Evolutionary conservation across 1,140 invertebrate genomes (phyloP).

Genomic region (Drosophila nannoptera): DNA sequence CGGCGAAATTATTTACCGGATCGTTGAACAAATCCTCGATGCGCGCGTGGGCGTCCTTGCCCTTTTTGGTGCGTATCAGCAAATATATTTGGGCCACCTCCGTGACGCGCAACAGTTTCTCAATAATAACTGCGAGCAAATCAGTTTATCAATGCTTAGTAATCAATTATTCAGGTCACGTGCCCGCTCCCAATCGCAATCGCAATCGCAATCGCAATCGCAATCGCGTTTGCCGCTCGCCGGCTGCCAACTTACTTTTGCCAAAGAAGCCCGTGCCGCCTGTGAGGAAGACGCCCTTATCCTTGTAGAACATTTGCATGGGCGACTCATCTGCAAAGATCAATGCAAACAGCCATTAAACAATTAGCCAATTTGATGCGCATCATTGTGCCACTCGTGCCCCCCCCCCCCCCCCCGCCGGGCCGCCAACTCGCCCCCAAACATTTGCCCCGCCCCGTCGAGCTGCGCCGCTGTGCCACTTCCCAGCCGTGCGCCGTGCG

Average conservation of each 20-base stretch:
- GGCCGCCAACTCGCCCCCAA: too few relatives aligned
- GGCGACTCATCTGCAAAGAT: constrained; percentile 78
- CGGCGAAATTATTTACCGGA: constrained; percentile 80
- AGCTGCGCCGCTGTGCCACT: constrained; percentile 18
- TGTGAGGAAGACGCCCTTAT: constrained; percentile 84
- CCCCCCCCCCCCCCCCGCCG: neutral
- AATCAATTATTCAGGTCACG: constrained; percentile 53
- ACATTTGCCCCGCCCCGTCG: neutral
- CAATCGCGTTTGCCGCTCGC: constrained; percentile 53
- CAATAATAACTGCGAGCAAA: constrained; percentile 82
- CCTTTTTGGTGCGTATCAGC: constrained; percentile 88
- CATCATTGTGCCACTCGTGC: constrained; percentile 54
- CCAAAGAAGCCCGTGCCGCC: constrained; percentile 90
- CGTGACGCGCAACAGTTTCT: constrained; percentile 90
- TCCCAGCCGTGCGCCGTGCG: constrained; percentile 1
- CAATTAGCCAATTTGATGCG: constrained; percentile 75
- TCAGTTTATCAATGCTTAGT: constrained; percentile 22
- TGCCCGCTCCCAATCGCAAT: constrained; percentile 63
- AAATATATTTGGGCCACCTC: constrained; percentile 87
- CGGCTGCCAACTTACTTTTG: constrained; percentile 80
- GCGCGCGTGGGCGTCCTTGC: constrained; percentile 83
- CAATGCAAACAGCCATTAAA: constrained; percentile 76
- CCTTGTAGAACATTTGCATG: constrained; percentile 83
- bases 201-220: too few relatives aligned
- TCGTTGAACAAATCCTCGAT: constrained; percentile 84